Evolutionary conservation across 2,888 invertebrate genomes (phyloP).

Genomic region (Branchipolynoe longqiensis): DNA sequence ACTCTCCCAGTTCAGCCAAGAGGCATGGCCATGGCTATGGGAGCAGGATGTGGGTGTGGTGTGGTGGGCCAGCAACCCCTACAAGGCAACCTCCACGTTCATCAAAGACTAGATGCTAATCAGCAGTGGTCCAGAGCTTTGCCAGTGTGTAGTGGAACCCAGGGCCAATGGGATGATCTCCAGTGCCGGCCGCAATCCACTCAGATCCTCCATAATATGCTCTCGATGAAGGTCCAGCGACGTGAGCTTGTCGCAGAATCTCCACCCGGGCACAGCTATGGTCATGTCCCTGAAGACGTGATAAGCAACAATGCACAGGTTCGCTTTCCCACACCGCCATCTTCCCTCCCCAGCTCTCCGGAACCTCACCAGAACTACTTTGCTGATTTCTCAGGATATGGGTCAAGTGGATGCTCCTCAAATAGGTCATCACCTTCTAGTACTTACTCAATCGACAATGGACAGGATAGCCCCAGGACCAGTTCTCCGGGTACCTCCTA

Average conservation of each 20-base stretch:
- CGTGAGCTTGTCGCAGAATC: background rate
- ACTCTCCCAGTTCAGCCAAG: too few species aligned
- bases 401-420: too few species aligned
- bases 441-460: background rate
- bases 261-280: conserved; percentile 4
- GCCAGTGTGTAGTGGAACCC: too few species aligned
- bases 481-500: background rate
- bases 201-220: conserved; percentile 24
- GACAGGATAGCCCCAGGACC: background rate
- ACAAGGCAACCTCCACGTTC: too few species aligned
- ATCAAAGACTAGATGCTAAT: too few species aligned
- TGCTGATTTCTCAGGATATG: background rate
- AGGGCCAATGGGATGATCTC: too few species aligned
- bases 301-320: background rate
- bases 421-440: background rate
- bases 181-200: too few species aligned
- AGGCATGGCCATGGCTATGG: too few species aligned
- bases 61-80: too few species aligned
- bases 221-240: conserved; percentile 7
- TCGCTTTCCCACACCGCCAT: conserved; percentile 11
- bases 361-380: background rate
- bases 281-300: background rate
- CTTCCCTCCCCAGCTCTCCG: conserved; percentile 15
- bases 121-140: too few species aligned
- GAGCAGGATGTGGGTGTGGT: too few species aligned